Evolutionary conservation across 2,797 vertebrate species (phyloP), one percentile per base, ranked within the genome.

Genomic region (Agapornis canus): DNA sequence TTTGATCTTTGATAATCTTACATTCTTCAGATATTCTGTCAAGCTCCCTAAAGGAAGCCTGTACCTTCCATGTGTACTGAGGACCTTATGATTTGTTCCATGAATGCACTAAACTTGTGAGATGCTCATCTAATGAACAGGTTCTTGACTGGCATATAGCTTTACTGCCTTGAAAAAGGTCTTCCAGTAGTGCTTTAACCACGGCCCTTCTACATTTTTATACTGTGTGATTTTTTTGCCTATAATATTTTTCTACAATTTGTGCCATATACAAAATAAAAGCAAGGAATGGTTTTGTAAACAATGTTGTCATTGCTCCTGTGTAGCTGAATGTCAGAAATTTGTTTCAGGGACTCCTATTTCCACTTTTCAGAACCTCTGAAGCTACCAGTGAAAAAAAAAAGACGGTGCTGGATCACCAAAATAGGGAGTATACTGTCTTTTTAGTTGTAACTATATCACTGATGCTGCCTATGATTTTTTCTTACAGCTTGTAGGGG

Each of bases 271-370:
- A 19, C 5, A 35, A 32, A 80, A 25, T 13, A 40, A 66, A 80
- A 66, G 3, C 11, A 26, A 47, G 73, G 26, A 89, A 20, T 1
- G 1, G 0, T 5, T 69, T 82, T 35, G 6, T 3, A 40, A 40
- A n/a, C 11, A 48, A 20, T 8, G 5, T 35, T 82, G n/a, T n/a
- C 22, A 20, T 22, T 69, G 45, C 5, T 25, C 13, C 22, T 52
- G 10, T 17, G 37, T n/a, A 71, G 37, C 40, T 61, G 35, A 73
- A 56, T 25, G 5, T 32, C 32, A 78, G 52, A 45, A 76, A 42
- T 3, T 52, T 32, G 2, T 32, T 40, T 63, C 60, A 59, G n/a
- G 18, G 31, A 35, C 17, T 85, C 10, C 7, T 86, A 2, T 4
- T 76, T 84, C 65, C 57, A 2, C n/a, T 91, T 79, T 76, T 39